A percentile compares a stretch with the other conserved stretches of the same genome.
Conservation (phyloP, 92 coral and sea anemone genomes). For the Zoanthus sansibaricus region DNA sequence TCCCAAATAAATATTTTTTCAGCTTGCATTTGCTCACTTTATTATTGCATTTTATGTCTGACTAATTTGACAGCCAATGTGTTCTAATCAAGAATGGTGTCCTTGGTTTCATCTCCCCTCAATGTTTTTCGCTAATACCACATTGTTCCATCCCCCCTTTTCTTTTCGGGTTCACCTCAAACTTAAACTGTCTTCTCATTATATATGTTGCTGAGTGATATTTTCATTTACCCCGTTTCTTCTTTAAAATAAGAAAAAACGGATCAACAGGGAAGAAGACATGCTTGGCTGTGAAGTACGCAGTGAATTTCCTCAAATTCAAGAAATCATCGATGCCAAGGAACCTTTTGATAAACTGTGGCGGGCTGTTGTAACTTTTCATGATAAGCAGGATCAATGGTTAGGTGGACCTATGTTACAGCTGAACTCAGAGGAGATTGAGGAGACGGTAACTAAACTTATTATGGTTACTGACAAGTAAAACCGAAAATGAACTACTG, state of each 20-base stretch:
- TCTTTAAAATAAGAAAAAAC: conserved; percentile 51
- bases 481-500: too few species aligned
- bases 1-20: too few species aligned
- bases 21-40: too few species aligned
- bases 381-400: conserved; percentile 87
- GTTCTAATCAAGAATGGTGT: too few species aligned
- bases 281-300: conserved; percentile 81
- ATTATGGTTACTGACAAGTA: not conserved
- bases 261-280: conserved; percentile 92
- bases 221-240: not conserved
- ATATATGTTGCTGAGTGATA: not conserved
- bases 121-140: too few species aligned
- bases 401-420: conserved; percentile 79
- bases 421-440: conserved; percentile 93
- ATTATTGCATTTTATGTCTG: too few species aligned
- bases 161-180: too few species aligned
- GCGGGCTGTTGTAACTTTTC: conserved; percentile 92
- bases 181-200: too few species aligned
- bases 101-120: too few species aligned
- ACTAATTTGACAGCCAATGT: too few species aligned
- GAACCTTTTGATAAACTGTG: conserved; percentile 98
- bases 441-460: conserved; percentile 77
- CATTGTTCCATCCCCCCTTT: too few species aligned
- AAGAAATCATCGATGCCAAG: conserved; percentile 91
- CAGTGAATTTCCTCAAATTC: conserved; percentile 92